These are phyloP conservation scores for Callimorpha dominula DNA, from an alignment of 2,888 invertebrate genomes.

Conservation along the genomic window DNA sequence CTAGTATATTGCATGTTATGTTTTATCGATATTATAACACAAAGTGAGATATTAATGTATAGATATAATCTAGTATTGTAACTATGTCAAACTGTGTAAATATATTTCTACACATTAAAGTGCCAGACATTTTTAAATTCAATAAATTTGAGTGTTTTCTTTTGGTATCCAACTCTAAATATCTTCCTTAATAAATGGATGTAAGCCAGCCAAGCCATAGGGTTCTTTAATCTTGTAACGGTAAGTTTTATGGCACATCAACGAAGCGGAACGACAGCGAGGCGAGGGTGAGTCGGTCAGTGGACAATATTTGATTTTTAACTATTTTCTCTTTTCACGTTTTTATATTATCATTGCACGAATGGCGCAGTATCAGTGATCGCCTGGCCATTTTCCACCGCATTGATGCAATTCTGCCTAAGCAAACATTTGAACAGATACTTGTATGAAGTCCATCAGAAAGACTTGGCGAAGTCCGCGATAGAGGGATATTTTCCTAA, in stretches of 20 bases:
- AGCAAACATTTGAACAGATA: no score
- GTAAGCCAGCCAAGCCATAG: background rate
- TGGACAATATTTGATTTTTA: background rate
- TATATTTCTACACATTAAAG: slow-evolving; percentile 79
- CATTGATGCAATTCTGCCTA: no score
- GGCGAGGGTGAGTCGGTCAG: background rate
- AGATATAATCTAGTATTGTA: slow-evolving; percentile 59
- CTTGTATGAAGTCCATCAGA: background rate
- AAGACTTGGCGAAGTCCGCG: background rate
- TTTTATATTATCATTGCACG: no score
- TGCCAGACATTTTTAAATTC: slow-evolving; percentile 75
- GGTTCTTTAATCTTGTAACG: background rate
- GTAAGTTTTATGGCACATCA: background rate
- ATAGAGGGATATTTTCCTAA: background rate
- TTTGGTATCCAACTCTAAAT: background rate
- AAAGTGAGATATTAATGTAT: slow-evolving; percentile 60
- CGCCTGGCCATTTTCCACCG: no score
- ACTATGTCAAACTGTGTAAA: slow-evolving; percentile 63
- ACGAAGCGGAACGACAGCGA: background rate
- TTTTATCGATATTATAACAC: slow-evolving; percentile 54
- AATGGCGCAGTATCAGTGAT: no score
- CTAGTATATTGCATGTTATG: slow-evolving; percentile 55
- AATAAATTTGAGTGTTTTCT: slow-evolving; percentile 18
- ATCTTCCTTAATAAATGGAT: background rate
- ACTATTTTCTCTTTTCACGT: background rate